Evolutionary conservation across 2,888 invertebrate species (phyloP), one percentile per base, ranked within the genome.

Genomic region (Platypus cylindrus): DNA sequence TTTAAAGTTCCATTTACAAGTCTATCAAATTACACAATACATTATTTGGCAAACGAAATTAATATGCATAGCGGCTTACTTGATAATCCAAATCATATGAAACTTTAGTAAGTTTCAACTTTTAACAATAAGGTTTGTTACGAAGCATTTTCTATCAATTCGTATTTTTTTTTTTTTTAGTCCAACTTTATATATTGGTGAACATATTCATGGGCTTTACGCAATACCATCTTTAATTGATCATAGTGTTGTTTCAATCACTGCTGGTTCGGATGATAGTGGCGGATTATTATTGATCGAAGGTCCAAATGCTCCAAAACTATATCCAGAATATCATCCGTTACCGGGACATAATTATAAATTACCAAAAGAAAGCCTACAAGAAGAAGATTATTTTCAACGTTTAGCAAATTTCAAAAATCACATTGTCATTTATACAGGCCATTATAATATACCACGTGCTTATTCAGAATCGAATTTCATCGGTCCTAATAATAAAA

Each of bases 161-260:
- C 3, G 7, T 26, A 33, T 25, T 11, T 25, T 25, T 27, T 11
- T 27, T 7, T 14, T 11, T 26, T 29, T 20, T 31, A 91, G 90
- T 48, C 84, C 86, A 37, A 86, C 93, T 0, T 66, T 97, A 18
- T 97, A 93, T 59, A 79, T 97, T 37, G 97, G 95, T 1, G 86
- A 94, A 55, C 78, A 79, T 54, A 67, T 73, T 41, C 74, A 82
- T 51, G 94, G 94, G 0, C 64, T 91, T 1, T 97, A 94, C 62
- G 97, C 95, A 0, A 62, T 95, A 33, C 87, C 91, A 1, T 86
- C 93, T 0, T 65, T 93, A 15, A 91, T 93, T 1, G 94, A 95
- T 65, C 85, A 91, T 51, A 78, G 80, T 45, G 82, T 85, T 3
- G 81, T 85, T 8, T 82, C 87, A 5, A 83, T 89, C 59, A 73